A percentile compares a stretch with the other conserved stretches of the same genome.
phyloP scores from a whole-genome alignment of 2,113 vertebrate species.

The Conger conger region DNA sequence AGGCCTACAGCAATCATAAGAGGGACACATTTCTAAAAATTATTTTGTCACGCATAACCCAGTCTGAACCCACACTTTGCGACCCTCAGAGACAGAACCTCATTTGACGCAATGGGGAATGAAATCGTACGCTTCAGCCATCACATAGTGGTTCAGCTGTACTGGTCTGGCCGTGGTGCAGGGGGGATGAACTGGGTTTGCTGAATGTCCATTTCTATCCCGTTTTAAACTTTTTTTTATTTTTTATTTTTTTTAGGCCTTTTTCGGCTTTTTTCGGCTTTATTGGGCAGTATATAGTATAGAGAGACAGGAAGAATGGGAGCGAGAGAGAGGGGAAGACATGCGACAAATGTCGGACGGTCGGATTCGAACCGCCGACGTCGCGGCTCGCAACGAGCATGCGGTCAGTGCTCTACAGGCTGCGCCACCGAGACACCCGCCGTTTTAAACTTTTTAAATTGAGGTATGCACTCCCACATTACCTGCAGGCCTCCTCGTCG shows the following conservation, averaged over 20 bases:
- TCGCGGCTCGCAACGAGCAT: too few species aligned
- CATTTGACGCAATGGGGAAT: neutral
- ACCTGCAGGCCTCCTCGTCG: neutral
- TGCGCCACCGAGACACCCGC: too few species aligned
- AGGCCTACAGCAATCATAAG: neutral
- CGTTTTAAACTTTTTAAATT: neutral
- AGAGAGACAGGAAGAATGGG: too few species aligned
- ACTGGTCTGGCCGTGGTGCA: too few species aligned
- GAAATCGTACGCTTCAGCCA: neutral
- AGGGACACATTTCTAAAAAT: neutral
- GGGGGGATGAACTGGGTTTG: neutral
- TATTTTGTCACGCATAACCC: neutral
- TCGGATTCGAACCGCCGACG: too few species aligned
- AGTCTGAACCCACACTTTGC: neutral
- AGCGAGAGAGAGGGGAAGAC: too few species aligned
- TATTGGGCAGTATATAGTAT: too few species aligned
- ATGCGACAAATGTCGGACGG: too few species aligned
- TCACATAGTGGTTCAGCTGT: neutral
- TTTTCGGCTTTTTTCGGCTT: too few species aligned
- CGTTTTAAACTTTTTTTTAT: neutral
- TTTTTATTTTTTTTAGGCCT: too few species aligned
- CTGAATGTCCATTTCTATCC: neutral
- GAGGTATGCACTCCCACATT: neutral
- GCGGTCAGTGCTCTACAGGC: too few species aligned
- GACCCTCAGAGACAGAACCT: neutral